phyloP scores from a whole-genome alignment of 2,113 vertebrate genomes.

The Barnardius zonarius region DNA sequence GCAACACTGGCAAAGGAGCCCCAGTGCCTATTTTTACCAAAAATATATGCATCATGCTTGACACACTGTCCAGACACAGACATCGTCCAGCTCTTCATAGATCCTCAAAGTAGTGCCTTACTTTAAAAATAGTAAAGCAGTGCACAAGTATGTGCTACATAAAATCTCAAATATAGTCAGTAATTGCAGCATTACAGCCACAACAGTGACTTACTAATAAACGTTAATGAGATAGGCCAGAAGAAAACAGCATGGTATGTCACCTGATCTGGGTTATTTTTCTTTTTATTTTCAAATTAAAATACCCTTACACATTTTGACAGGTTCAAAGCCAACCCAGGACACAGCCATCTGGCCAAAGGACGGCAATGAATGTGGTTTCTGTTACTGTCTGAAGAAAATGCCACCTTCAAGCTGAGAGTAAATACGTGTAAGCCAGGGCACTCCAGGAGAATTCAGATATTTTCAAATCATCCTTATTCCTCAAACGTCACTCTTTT shows the following conservation, averaged over 20 bases:
- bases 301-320: constrained; percentile 38
- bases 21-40: not conserved
- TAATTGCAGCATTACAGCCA: not conserved
- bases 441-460: not conserved
- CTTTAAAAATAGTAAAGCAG: not conserved
- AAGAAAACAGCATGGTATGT: not conserved
- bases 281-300: not conserved
- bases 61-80: not conserved
- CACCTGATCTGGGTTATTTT: not conserved
- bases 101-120: not conserved
- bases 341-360: constrained; percentile 55
- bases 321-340: constrained; percentile 52
- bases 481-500: not conserved
- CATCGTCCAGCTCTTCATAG: not conserved
- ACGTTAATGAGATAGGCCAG: not conserved
- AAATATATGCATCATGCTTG: not conserved
- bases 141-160: accelerated
- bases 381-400: constrained; percentile 34
- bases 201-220: not conserved
- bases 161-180: not conserved
- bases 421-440: not conserved
- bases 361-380: not conserved
- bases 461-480: not conserved
- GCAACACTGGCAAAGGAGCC: not conserved
- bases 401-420: constrained; percentile 56